phyloP scores from a whole-genome alignment of 2,113 vertebrate genomes.

The Daboia siamensis region DNA sequence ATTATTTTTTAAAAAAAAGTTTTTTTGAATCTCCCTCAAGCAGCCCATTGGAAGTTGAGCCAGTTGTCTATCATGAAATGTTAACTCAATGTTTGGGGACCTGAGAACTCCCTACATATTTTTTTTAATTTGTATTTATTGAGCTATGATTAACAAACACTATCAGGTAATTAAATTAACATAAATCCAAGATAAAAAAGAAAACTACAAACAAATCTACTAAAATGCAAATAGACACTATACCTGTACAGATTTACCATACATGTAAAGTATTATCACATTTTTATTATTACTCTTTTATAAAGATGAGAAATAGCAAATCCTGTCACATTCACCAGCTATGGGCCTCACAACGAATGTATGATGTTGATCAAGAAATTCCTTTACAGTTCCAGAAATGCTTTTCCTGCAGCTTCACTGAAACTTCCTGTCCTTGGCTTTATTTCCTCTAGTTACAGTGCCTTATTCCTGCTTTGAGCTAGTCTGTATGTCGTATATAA shows the following conservation, averaged over 20 bases:
- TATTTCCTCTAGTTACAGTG: background rate
- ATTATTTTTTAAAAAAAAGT: background rate
- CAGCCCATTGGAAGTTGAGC: background rate
- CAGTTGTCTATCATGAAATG: background rate
- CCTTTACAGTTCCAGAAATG: background rate
- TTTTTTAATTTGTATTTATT: background rate
- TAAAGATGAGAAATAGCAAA: background rate
- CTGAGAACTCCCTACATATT: background rate
- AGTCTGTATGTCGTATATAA: background rate
- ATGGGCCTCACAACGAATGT: background rate
- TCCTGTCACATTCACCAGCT: background rate
- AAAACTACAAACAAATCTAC: background rate
- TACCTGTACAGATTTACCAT: background rate
- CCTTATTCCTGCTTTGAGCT: background rate
- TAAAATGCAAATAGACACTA: background rate
- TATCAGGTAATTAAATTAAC: background rate
- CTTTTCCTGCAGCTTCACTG: background rate
- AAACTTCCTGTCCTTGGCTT: background rate
- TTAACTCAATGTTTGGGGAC: background rate
- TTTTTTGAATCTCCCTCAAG: background rate
- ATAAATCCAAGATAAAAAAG: background rate
- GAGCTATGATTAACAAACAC: background rate
- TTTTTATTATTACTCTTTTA: background rate
- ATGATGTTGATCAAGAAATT: background rate
- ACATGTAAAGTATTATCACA: background rate